These are phyloP conservation scores for Muschampia plurimacula DNA, from an alignment of 2,888 invertebrate species.

Conservation along the genomic window DNA sequence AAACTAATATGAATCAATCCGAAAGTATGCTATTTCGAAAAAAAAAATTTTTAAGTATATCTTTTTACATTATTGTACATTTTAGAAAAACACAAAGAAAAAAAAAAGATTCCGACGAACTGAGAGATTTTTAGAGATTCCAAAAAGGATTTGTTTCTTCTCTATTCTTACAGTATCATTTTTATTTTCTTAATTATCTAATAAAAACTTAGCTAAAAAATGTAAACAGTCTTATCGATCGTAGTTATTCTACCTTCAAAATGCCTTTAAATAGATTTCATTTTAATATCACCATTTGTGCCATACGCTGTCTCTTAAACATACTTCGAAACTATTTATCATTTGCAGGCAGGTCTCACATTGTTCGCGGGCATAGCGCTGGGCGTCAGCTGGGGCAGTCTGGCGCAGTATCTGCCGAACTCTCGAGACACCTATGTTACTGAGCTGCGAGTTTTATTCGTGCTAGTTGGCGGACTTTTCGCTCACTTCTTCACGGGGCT, in stretches of 20 bases:
- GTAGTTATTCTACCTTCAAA: background rate
- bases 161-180: no score
- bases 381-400: constrained; percentile 70
- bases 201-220: no score
- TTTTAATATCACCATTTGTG: background rate
- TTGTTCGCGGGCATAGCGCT: constrained; percentile 64
- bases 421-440: constrained; percentile 64
- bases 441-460: constrained; percentile 70
- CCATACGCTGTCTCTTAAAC: background rate
- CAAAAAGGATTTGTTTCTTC: no score
- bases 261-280: background rate
- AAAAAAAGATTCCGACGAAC: no score
- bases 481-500: constrained; percentile 64
- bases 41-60: no score
- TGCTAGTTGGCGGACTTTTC: constrained; percentile 70
- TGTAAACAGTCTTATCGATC: no score
- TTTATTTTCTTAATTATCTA: no score
- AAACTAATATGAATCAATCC: no score
- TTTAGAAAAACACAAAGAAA: no score
- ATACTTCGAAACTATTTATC: constrained; percentile 8
- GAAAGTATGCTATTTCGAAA: no score
- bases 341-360: constrained; percentile 68
- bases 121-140: no score
- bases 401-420: constrained; percentile 67
- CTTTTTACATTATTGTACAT: no score